These are phyloP conservation scores for Geodia barretti DNA, from an alignment of 37 sponge, comb jelly and placozoan species.

Conservation along the genomic window DNA sequence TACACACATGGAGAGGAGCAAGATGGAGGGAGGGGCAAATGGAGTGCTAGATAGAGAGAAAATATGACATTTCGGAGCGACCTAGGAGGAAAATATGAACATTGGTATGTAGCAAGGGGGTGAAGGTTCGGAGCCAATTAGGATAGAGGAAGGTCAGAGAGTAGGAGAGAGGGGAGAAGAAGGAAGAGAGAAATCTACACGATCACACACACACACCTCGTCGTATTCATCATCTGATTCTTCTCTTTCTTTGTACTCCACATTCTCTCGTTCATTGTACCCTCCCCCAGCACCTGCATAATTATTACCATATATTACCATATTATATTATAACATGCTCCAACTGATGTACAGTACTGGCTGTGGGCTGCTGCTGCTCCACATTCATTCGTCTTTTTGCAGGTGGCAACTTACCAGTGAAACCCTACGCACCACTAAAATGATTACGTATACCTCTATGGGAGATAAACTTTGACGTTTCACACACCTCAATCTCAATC, in stretches of 20 bases:
- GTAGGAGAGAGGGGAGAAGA: neutral
- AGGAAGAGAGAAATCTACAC: neutral
- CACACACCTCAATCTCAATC: no score
- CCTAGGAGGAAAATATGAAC: neutral
- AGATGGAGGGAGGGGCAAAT: neutral
- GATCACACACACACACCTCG: constrained; percentile 70
- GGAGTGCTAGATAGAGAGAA: neutral
- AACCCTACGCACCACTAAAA: no score
- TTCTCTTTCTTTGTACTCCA: constrained; percentile 90
- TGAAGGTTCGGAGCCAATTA: no score
- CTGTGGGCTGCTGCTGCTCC: no score
- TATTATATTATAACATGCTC: no score
- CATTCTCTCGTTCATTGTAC: constrained; percentile 89
- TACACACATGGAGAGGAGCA: neutral
- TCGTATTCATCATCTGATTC: constrained; percentile 96
- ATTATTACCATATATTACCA: no score
- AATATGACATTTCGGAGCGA: no score
- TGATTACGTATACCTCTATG: no score
- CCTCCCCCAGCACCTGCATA: constrained; percentile 90
- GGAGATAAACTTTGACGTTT: no score
- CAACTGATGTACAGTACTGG: neutral
- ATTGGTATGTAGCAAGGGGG: no score
- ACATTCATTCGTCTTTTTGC: no score
- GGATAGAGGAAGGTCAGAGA: neutral
- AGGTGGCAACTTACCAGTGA: no score